Base-by-base conservation (phyloP, 2,797 vertebrate species). In the Aotus griseimembra region DNA sequence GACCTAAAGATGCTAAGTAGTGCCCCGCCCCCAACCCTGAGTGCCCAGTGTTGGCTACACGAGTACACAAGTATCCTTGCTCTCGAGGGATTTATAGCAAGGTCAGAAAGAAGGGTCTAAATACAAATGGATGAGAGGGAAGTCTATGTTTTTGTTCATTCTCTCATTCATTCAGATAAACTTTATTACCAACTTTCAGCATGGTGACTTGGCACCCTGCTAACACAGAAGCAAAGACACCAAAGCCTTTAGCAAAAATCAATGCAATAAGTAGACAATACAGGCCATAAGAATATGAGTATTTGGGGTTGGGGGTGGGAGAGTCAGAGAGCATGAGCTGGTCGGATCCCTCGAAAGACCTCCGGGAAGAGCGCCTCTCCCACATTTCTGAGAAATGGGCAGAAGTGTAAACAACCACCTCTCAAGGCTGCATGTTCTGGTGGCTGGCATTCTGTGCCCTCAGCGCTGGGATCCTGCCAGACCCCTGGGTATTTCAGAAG, bases 221-320 rank as follows among this genome's bases (percentile, higher is more conserved):
- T 8, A 36, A 44, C 55, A 36, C 46, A 41, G 41, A 57, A 48
- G 75, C 24, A n/a, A 61, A 73, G 61, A 48, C 3, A 67, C 20
- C 33, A 1, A 3, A 72, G 19, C 17, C 77, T 13, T 20, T 36
- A 52, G 33, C 17, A 30, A n/a, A 7, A 11, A 61, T 13, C 3
- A 2, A 20, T 19, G 50, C 41, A n/a, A 61, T 0, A 41, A 13
- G 17, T 2, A 19, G 36, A 5, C 61, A 28, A 20, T 6, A 26
- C 13, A 19, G 24, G 50, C 50, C 12, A 8, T 0, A 6, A 94
- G 50, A 22, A 4, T 2, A 6, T 2, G 5, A n/a, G 30, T 1
- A 10, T 2, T 2, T 1, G 22, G 44, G 52, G 80, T 2, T 10
- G 70, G 3, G 50, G 30, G 33, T 9, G 9, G 46, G 82, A 24